phyloP scores from a whole-genome alignment of 2,888 invertebrate genomes.

The Cryptus viduatorius region DNA sequence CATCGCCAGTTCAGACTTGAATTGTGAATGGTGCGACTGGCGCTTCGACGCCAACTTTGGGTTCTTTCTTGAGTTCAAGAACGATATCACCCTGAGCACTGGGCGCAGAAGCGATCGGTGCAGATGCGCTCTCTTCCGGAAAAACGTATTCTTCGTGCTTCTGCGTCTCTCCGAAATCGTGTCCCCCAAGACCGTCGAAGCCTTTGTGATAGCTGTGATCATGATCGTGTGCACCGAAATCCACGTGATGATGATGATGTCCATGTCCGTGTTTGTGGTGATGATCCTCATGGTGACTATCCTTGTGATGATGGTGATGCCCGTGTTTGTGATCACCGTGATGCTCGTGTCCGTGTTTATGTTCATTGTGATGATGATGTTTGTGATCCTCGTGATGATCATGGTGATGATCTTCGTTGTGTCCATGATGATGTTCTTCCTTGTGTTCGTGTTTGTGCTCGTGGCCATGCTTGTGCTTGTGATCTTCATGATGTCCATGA shows the following conservation, averaged over 20 bases:
- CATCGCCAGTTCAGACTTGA: slow-evolving; percentile 22
- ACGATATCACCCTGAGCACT: slow-evolving; percentile 59
- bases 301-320: slow-evolving; percentile 71
- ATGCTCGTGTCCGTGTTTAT: slow-evolving; percentile 69
- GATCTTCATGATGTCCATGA: slow-evolving; percentile 74
- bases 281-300: slow-evolving; percentile 65
- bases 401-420: slow-evolving; percentile 78
- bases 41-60: slow-evolving; percentile 65
- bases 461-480: slow-evolving; percentile 75
- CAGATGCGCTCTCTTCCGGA: slow-evolving; percentile 72
- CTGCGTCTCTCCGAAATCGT: slow-evolving; percentile 72
- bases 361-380: slow-evolving; percentile 72
- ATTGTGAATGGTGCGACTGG: slow-evolving; percentile 48
- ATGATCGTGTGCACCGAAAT: slow-evolving; percentile 72
- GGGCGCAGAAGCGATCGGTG: slow-evolving; percentile 58
- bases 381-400: slow-evolving; percentile 68
- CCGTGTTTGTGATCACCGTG: slow-evolving; percentile 72
- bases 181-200: slow-evolving; percentile 71
- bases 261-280: slow-evolving; percentile 68
- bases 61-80: slow-evolving; percentile 67
- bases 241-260: slow-evolving; percentile 74
- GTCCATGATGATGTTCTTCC: slow-evolving; percentile 74
- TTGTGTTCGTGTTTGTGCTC: slow-evolving; percentile 74
- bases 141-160: slow-evolving; percentile 77
- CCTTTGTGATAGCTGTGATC: slow-evolving; percentile 72